A percentile compares a stretch with the other conserved stretches of the same genome.
Evolutionary conservation across 2,888 invertebrate species (phyloP).

Genomic region (Chloroclysta siterata): DNA sequence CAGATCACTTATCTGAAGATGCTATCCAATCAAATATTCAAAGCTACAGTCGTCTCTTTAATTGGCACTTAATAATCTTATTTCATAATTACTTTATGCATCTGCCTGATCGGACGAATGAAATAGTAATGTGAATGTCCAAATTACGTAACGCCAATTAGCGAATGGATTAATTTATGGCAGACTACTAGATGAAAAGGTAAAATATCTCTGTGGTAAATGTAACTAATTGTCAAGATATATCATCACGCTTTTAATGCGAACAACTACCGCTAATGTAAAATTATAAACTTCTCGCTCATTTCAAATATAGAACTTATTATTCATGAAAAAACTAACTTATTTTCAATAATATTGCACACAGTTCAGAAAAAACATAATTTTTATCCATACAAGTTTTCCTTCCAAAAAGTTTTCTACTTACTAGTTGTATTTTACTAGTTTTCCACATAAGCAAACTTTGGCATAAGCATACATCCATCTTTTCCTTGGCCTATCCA

Average conservation of each 20-base stretch:
- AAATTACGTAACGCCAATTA: conserved; percentile 31
- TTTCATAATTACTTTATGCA: conserved; percentile 14
- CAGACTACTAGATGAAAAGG: neutral
- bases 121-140: conserved; percentile 23
- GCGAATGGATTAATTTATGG: conserved; percentile 13
- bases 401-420: too few species aligned
- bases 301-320: too few species aligned
- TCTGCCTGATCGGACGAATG: conserved; percentile 17
- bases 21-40: neutral
- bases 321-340: too few species aligned
- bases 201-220: neutral
- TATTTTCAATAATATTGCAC: too few species aligned
- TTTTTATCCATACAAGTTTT: too few species aligned
- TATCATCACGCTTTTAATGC: neutral
- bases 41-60: neutral
- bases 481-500: too few species aligned
- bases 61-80: conserved; percentile 4
- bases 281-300: too few species aligned
- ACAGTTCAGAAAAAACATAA: too few species aligned
- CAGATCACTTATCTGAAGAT: neutral
- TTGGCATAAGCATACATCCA: too few species aligned
- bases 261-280: too few species aligned
- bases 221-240: neutral
- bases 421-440: too few species aligned
- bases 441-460: too few species aligned